Evolutionary conservation across 37 sponge, comb jelly and placozoan species (phyloP), one percentile per base, ranked within the genome.

Genomic region (Halisarca cf. caerulea): DNA sequence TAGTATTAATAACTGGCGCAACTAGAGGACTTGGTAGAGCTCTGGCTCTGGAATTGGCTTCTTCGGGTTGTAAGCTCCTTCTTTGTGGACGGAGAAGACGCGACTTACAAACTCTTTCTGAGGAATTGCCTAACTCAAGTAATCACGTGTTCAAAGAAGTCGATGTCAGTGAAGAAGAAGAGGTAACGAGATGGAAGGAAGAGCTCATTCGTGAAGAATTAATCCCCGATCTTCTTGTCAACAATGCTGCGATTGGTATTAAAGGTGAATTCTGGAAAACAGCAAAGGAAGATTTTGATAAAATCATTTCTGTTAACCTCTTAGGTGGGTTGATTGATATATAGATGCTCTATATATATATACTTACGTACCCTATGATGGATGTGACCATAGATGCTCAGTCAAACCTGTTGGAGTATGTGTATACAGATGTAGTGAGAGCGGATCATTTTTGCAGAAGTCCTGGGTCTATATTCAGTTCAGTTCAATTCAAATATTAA

Each of bases 21-120:
- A 81, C 82, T 21, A 53, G 39, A 81, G 82, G 82, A 2, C 23
- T 81, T 2, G 82, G 82, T 21, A 58, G 59, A 28, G 82, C 82
- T 81, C 61, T 81, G 34, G 64, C 55, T 32, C n/a, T 54, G 24
- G 59, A 81, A 60, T 60, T 47, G 27, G 3, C n/a, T 20, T 33
- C 32, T 30, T 4, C 17, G 37, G 62, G 42, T 7, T 58, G 59
- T 32, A 47, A 58, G 30, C 36, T 81, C 33, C 30, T 81, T 33
- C 59, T 28, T 27, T 81, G 82, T 59, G 82, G 82, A 28, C 64
- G 82, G 27, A 66, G 30, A 2, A 41, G 1, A 5, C 64, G 30
- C 24, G 42, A 81, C 9, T 3, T 81, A 28, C 32, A 39, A n/a
- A 24, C 47, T 23, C 55, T 81, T 9, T 30, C 47, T 11, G 64